Evolutionary conservation across 2,888 invertebrate genomes (phyloP).

Genomic region (Calameuta filiformis): DNA sequence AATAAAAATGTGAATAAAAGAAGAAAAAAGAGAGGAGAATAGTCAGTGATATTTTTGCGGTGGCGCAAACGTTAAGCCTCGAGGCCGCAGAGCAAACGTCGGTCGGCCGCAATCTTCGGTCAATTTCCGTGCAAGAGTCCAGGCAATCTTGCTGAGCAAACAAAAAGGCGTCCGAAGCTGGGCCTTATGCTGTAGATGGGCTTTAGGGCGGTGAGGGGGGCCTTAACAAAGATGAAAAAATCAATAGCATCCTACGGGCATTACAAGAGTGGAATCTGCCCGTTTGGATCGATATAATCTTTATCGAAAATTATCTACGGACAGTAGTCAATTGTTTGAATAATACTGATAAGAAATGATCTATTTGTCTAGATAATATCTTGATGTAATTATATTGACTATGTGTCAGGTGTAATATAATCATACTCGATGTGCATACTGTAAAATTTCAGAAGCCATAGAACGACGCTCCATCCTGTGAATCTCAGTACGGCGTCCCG

Average conservation of each 20-base stretch:
- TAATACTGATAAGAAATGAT: not conserved
- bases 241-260: constrained; percentile 20
- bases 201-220: constrained; percentile 22
- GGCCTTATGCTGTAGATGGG: not conserved
- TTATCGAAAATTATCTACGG: not conserved
- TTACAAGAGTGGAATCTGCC: not conserved
- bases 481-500: not conserved
- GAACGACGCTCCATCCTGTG: not conserved
- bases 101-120: constrained; percentile 63
- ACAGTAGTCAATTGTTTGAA: not conserved
- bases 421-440: not conserved
- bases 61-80: constrained; percentile 47
- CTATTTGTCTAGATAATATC: not conserved
- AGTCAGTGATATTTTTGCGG: constrained; percentile 58
- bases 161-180: constrained; percentile 50
- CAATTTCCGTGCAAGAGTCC: constrained; percentile 57
- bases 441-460: not conserved
- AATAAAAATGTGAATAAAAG: constrained; percentile 6
- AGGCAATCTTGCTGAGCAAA: constrained; percentile 62
- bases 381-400: not conserved
- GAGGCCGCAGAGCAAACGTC: constrained; percentile 61
- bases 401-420: no score
- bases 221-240: constrained; percentile 22
- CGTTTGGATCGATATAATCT: not conserved
- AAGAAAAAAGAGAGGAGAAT: constrained; percentile 16